phyloP scores from a whole-genome alignment of 2,888 invertebrate species.

The Ernsta delagoae region DNA sequence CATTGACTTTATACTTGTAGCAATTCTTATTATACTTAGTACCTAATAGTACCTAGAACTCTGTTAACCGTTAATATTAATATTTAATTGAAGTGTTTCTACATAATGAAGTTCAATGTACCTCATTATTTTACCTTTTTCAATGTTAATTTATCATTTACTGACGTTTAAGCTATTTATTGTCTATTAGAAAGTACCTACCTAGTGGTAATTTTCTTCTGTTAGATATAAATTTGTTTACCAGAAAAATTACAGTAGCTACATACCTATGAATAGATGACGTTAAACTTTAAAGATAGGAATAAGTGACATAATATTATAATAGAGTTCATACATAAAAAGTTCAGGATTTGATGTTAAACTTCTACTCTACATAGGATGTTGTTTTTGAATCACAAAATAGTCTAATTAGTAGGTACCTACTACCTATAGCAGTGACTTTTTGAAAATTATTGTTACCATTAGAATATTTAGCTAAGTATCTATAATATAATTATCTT shows the following conservation, averaged over 20 bases:
- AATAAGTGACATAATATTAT: neutral
- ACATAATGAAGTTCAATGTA: too few species aligned
- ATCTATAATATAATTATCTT: neutral
- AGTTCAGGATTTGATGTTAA: conserved; percentile 19
- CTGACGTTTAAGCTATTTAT: neutral
- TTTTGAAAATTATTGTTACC: conserved; percentile 22
- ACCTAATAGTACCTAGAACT: neutral
- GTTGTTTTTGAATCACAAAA: conserved; percentile 1
- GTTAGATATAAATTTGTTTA: too few species aligned
- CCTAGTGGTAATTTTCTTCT: too few species aligned
- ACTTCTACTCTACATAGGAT: conserved; percentile 15
- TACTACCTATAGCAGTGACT: neutral
- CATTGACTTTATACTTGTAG: neutral
- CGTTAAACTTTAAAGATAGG: neutral
- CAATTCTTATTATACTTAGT: neutral
- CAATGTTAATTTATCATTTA: neutral
- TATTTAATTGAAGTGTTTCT: too few species aligned
- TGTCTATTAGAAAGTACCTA: too few species aligned
- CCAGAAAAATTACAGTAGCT: too few species aligned
- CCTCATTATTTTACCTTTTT: neutral
- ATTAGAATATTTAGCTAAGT: conserved; percentile 18
- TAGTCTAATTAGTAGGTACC: neutral
- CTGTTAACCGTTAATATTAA: neutral
- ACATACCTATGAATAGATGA: neutral
- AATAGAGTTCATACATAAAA: conserved; percentile 1